Evolutionary conservation across 2,888 invertebrate genomes (phyloP).

Genomic region (Eurytoma adleriae): DNA sequence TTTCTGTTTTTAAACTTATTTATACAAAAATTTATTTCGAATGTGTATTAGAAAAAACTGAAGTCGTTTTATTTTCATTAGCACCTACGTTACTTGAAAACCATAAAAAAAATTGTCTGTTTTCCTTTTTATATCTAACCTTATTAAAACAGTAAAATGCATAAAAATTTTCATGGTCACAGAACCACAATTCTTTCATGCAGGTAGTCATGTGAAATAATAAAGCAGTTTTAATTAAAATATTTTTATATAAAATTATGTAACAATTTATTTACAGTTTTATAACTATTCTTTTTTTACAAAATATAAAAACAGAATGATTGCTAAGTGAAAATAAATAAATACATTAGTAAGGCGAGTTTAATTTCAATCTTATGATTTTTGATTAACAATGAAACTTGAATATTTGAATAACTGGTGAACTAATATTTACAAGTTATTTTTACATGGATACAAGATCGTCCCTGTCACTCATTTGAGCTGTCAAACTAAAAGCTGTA

Average conservation of each 20-base stretch:
- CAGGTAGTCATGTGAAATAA: neutral
- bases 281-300: conserved; percentile 14
- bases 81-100: no score
- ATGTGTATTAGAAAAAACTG: no score
- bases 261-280: conserved; percentile 48
- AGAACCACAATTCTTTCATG: no score
- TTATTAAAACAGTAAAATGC: no score
- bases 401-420: neutral
- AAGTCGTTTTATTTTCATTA: no score
- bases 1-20: no score
- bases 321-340: conserved; percentile 44
- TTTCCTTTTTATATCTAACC: no score
- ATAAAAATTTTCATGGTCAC: no score
- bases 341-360: conserved; percentile 5
- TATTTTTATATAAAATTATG: conserved; percentile 53
- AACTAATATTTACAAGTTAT: neutral
- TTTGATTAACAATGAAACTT: conserved; percentile 24
- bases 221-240: conserved; percentile 14
- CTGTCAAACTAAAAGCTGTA: conserved; percentile 73
- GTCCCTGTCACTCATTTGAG: conserved; percentile 73
- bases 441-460: conserved; percentile 64
- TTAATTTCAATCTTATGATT: conserved; percentile 7
- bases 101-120: no score
- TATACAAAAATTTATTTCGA: no score
- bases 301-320: conserved; percentile 29